A percentile compares a stretch with the other conserved stretches of the same genome.
Evolutionary conservation across 2,888 invertebrate species (phyloP).

Genomic region (Drosophila formosana): DNA sequence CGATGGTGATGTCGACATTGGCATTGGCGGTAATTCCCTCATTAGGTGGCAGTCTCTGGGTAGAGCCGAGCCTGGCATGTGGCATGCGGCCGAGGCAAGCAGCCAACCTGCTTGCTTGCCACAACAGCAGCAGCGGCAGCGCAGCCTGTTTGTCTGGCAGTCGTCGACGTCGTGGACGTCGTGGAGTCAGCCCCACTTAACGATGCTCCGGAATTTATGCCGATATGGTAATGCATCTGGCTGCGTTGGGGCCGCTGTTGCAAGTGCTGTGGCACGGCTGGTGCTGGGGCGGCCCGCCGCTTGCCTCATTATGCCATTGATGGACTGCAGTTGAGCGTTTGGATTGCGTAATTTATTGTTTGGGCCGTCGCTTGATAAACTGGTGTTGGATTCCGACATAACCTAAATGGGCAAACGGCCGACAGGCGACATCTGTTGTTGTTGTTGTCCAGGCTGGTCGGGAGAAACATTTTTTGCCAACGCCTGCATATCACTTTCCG

Average conservation of each 20-base stretch:
- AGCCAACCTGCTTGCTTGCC: slow-evolving; percentile 28
- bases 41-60: slow-evolving; percentile 72
- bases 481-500: slow-evolving; percentile 80
- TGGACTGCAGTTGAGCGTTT: slow-evolving; percentile 82
- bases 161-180: slow-evolving; percentile 48
- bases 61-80: slow-evolving; percentile 55
- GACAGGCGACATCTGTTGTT: slow-evolving; percentile 68
- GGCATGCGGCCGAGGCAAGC: slow-evolving; percentile 54
- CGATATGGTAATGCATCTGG: slow-evolving; percentile 82
- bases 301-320: slow-evolving; percentile 81
- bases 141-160: slow-evolving; percentile 61
- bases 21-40: slow-evolving; percentile 82
- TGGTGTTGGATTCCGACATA: slow-evolving; percentile 72
- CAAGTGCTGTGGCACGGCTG: slow-evolving; percentile 21
- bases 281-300: slow-evolving; percentile 55
- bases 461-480: slow-evolving; percentile 69
- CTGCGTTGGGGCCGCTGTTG: slow-evolving; percentile 51
- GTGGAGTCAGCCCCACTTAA: slow-evolving; percentile 72
- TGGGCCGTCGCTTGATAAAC: slow-evolving; percentile 79
- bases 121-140: slow-evolving; percentile 17
- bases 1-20: slow-evolving; percentile 61
- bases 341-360: slow-evolving; percentile 85
- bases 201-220: slow-evolving; percentile 84
- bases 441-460: slow-evolving; percentile 26
- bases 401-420: slow-evolving; percentile 74